These are phyloP conservation scores for Daktulosphaira vitifoliae DNA, from an alignment of 1,140 invertebrate genomes.

Conservation along the genomic window DNA sequence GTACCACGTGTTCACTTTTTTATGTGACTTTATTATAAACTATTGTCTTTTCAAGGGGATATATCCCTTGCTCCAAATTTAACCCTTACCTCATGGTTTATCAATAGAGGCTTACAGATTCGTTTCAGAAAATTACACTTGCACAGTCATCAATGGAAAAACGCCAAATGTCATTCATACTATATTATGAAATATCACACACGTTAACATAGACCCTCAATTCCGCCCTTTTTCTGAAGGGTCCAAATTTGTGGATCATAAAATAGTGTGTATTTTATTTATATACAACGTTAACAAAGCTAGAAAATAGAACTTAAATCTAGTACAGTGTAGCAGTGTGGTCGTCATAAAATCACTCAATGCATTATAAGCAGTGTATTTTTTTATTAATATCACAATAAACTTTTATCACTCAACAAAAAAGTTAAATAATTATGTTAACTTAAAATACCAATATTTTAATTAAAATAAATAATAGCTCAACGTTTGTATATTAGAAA, in stretches of 20 bases:
- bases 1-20: too few relatives aligned
- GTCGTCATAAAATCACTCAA: background rate
- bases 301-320: background rate
- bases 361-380: too few relatives aligned
- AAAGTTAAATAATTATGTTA: too few relatives aligned
- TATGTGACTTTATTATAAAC: background rate
- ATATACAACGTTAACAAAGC: background rate
- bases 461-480: too few relatives aligned
- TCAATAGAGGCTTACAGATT: background rate
- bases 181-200: background rate
- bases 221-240: background rate
- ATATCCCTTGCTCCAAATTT: background rate
- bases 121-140: conserved; percentile 1
- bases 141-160: conserved; percentile 1
- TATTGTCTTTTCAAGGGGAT: conserved; percentile 15
- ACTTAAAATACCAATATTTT: too few relatives aligned
- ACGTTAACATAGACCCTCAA: background rate
- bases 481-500: too few relatives aligned
- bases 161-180: conserved; percentile 16
- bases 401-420: too few relatives aligned
- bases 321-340: background rate
- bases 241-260: background rate
- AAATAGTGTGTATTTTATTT: background rate
- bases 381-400: too few relatives aligned
- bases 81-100: conserved; percentile 14